Evolutionary conservation across 2,797 vertebrate species (phyloP).

Genomic region (Psittacula echo): DNA sequence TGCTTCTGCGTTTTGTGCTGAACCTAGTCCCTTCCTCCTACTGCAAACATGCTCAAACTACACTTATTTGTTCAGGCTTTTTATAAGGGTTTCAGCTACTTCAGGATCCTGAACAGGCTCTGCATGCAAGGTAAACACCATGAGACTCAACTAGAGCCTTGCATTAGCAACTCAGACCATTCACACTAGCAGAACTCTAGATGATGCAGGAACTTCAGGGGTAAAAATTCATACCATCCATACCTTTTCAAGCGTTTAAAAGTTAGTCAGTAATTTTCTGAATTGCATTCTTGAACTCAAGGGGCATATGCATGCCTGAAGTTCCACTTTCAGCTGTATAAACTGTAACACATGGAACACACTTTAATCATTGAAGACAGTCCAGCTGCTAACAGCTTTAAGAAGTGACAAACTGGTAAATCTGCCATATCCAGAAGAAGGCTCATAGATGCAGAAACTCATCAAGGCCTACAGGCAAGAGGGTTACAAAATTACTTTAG

Average conservation of each 20-base stretch:
- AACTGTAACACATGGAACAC: background rate
- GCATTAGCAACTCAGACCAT: background rate
- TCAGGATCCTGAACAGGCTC: background rate
- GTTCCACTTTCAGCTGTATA: background rate
- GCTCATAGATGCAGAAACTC: background rate
- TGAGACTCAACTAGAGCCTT: background rate
- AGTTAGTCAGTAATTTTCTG: background rate
- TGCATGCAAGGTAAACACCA: background rate
- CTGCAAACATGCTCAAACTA: background rate
- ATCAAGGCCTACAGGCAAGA: background rate
- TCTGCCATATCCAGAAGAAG: background rate
- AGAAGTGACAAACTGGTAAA: background rate
- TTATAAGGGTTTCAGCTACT: background rate
- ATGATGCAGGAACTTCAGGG: background rate
- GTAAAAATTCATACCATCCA: background rate
- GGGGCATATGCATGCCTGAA: background rate
- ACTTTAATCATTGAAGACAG: background rate
- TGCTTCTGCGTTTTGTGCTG: background rate
- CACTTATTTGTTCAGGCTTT: background rate
- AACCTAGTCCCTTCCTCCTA: background rate
- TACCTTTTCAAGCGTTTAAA: background rate
- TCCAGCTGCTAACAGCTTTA: background rate
- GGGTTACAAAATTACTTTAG: background rate
- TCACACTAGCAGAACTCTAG: background rate
- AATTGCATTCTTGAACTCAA: background rate